Evolutionary conservation across 2,797 vertebrate species (phyloP).

Genomic region (Monodelphis domestica): DNA sequence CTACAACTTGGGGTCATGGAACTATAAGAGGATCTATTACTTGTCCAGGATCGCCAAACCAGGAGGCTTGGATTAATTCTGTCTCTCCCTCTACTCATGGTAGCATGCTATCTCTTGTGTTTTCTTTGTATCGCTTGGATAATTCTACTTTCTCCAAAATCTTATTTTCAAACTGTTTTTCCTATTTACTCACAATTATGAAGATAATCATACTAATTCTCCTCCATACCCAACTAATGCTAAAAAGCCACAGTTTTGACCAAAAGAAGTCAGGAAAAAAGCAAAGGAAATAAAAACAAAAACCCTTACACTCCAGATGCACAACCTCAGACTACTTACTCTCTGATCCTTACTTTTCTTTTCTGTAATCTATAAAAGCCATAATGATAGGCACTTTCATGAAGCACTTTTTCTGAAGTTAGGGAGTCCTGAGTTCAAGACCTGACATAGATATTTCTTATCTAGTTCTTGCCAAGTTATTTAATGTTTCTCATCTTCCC

Average conservation of each 20-base stretch:
- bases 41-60: neutral
- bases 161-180: neutral
- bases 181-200: neutral
- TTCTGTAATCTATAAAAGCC: neutral
- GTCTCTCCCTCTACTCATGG: neutral
- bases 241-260: neutral
- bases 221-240: neutral
- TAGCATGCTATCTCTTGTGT: neutral
- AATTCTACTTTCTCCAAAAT: slow-evolving; percentile 14
- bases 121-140: neutral
- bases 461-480: neutral
- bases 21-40: neutral
- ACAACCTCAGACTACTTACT: neutral
- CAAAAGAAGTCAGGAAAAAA: neutral
- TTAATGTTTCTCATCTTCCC: neutral
- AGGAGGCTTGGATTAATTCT: neutral
- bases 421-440: neutral
- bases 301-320: neutral
- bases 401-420: neutral
- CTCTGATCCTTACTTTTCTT: neutral
- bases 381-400: neutral
- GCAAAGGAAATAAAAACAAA: neutral
- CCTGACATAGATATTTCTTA: neutral
- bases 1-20: neutral
- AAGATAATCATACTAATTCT: slow-evolving; percentile 11